Conservation (phyloP, 2,888 invertebrate species). For the Sepioteuthis lessoniana region DNA sequence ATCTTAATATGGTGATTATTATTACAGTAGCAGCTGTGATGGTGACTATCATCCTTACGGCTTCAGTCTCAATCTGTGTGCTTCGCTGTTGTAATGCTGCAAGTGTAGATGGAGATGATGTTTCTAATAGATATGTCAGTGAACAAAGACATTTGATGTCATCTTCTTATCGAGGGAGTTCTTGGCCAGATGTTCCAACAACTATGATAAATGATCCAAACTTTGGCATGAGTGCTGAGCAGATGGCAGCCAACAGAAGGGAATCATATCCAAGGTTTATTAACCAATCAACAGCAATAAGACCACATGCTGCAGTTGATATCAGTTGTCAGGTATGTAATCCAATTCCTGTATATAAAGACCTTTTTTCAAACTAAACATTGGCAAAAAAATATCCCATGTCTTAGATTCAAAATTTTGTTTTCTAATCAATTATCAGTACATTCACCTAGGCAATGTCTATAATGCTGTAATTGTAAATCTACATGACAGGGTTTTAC, state of each 20-base stretch:
- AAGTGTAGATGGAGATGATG: conserved; percentile 33
- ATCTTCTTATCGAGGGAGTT: conserved; percentile 20
- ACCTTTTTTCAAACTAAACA: too few species aligned
- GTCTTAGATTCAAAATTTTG: too few species aligned
- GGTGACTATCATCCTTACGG: background rate
- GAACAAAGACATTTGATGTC: conserved; percentile 12
- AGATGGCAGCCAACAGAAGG: background rate
- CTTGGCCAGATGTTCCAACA: conserved; percentile 2
- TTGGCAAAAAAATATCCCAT: too few species aligned
- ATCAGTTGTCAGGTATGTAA: background rate
- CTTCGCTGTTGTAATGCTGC: background rate
- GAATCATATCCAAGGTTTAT: background rate
- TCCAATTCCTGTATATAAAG: background rate
- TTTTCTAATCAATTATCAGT: too few species aligned
- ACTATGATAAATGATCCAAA: background rate
- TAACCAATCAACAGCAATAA: background rate
- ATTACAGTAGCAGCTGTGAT: background rate
- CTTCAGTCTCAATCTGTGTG: background rate
- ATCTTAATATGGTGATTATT: conserved; percentile 33
- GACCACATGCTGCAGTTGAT: background rate
- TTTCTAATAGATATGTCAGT: background rate
- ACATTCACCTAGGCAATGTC: too few species aligned
- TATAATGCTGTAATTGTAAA: too few species aligned
- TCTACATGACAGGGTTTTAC: too few species aligned
- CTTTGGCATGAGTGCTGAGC: background rate